Percentiles rank a stretch among this genome's conserved stretches.
Conservation (phyloP, 1,140 invertebrate species). For the Acromyrmex echinatior region DNA sequence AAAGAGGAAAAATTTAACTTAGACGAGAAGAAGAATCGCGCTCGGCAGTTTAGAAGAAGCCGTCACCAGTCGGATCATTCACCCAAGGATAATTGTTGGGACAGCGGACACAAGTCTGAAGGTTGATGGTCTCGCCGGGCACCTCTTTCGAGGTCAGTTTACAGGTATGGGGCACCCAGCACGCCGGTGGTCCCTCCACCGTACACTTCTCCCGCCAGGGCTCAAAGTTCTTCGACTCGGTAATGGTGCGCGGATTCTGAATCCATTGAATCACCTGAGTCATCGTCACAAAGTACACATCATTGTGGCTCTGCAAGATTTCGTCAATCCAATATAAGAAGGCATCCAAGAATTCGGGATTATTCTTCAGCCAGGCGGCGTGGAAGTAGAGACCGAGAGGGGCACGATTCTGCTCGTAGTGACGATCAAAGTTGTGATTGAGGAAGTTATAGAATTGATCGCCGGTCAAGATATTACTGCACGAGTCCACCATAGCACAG, state of each 20-base stretch:
- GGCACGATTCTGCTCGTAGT: constrained; percentile 97
- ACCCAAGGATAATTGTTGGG: constrained; percentile 98
- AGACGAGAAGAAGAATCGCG: constrained; percentile 76
- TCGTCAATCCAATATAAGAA: constrained; percentile 98
- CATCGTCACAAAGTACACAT: constrained; percentile 99
- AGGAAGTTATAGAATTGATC: constrained; percentile 99
- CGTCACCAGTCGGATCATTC: constrained; percentile 96
- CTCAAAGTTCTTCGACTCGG: constrained; percentile 96
- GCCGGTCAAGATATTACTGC: constrained; percentile 96
- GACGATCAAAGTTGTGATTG: constrained; percentile 98
- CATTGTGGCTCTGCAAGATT: constrained; percentile 94
- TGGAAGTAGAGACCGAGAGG: constrained; percentile 98
- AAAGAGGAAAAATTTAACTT: constrained; percentile 76
- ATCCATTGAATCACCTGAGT: constrained; percentile 99
- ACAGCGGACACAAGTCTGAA: constrained; percentile 97
- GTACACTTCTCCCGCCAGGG: constrained; percentile 97
- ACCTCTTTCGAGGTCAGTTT: constrained; percentile 96
- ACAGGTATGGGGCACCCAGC: constrained; percentile 96
- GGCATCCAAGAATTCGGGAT: constrained; percentile 96
- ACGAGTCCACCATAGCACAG: constrained; percentile 98
- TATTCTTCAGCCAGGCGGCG: constrained; percentile 98
- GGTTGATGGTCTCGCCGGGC: constrained; percentile 96
- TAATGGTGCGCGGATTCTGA: constrained; percentile 94
- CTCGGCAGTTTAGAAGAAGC: constrained; percentile 91
- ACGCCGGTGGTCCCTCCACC: constrained; percentile 92